Percentiles rank a stretch among this genome's conserved stretches.
phyloP scores from a whole-genome alignment of 1,140 invertebrate genomes.

The Delia radicum region DNA sequence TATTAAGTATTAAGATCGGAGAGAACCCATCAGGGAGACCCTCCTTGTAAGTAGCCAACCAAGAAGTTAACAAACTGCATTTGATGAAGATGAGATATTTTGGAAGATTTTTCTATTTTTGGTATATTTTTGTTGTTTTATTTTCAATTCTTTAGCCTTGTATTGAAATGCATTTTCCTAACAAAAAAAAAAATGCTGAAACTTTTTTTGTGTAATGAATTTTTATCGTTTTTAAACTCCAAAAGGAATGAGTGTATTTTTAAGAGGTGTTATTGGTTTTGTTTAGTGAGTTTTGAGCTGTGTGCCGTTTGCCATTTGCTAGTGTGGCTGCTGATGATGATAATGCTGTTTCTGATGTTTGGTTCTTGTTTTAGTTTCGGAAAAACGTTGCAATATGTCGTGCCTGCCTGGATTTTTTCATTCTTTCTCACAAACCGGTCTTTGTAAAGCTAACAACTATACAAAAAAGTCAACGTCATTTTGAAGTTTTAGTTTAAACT shows the following conservation, averaged over 20 bases:
- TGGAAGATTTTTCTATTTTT: background rate
- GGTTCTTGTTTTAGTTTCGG: background rate
- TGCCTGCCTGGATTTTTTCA: background rate
- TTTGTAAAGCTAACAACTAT: background rate
- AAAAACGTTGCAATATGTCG: background rate
- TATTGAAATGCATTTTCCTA: background rate
- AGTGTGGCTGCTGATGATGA: background rate
- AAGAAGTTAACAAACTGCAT: background rate
- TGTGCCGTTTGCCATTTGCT: background rate
- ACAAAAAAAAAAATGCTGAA: background rate
- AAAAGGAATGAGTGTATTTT: background rate
- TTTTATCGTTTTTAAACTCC: background rate
- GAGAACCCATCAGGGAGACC: too few relatives aligned
- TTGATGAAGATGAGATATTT: background rate
- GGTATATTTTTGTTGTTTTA: background rate
- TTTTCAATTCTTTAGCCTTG: background rate
- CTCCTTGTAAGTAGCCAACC: too few relatives aligned
- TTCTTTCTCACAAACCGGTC: background rate
- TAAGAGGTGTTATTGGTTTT: background rate
- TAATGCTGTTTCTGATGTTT: background rate
- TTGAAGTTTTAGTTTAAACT: background rate
- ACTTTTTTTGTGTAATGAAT: background rate
- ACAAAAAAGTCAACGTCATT: conserved; percentile 9
- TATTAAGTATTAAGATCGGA: too few relatives aligned
- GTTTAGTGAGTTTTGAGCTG: background rate